Evolutionary conservation across 2,113 vertebrate species (phyloP), one percentile per base, ranked within the genome.

Genomic region (Falco punctatus): DNA sequence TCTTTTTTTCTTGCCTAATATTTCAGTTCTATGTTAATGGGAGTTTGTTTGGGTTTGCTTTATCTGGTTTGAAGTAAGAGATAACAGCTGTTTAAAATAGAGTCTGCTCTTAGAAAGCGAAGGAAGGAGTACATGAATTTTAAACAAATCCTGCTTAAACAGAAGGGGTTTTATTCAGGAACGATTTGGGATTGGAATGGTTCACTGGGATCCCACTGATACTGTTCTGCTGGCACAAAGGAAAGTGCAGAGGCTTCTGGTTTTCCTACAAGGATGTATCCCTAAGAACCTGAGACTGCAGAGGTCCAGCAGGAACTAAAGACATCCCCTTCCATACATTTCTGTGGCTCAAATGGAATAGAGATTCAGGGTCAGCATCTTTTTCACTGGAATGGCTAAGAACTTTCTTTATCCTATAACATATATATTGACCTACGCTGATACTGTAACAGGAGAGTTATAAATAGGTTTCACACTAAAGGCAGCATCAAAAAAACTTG

Each of bases 1-100:
- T 83, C 13, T 2, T 35, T 91, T 88, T 73, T 88, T 51, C 32
- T 72, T 52, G 44, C 18, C 48, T 92, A 5, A 59, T 83, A 89
- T 92, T 19, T 2, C 49, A 86, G 40, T 51, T 81, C 52, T 67
- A 0, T 66, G 11, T 40, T 40, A 52, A 54, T 40, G 27, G 42
- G 61, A 62, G 40, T 85, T 82, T 87, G 28, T 58, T 88, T 55
- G 28, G 54, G 8, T 77, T 92, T 90, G 24, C 10, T 88, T 81
- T 75, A 52, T 77, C 72, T 93, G 64, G 26, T 96, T 90, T 93
- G 67, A 86, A 93, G 64, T 58, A 81, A 67, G 64, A 73, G 42
- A 33, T 52, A 92, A 78, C 26, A 49, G 38, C 55, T 2, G 1
- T 81, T 89, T 75, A 48, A 95, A 94, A 85, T 38, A 59, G 46